Evolutionary conservation across 2,113 vertebrate genomes (phyloP), one percentile per base, ranked within the genome.

Genomic region (Mugil cephalus): DNA sequence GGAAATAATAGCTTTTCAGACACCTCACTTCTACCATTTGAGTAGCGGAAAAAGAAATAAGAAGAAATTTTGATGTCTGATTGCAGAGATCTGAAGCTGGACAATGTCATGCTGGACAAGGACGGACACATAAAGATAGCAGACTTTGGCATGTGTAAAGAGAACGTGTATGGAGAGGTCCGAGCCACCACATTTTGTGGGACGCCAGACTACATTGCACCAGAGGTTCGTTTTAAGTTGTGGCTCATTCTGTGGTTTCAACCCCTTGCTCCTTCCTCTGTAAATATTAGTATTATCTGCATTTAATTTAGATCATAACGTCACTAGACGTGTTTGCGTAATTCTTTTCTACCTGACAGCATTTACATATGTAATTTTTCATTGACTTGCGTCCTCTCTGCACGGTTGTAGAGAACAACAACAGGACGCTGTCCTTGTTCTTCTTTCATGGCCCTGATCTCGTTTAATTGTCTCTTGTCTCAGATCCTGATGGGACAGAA

Each of bases 141-240:
- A 0, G 98, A 99, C 87, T 99, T 99, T 42, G 97, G 98, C 52
- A 99, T 99, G 98, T 99, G 98, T 87, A 99, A 97, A 89, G 98
- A 99, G 87, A 96, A 96, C 0, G 88, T 99, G 19, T 84, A 93
- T 35, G 95, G 93, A 1, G 96, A 97, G 0, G 93, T 81, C 80
- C 93, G 89, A 77, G 96, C 96, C 0, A 96, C 95, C 69, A 99
- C 98, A 1, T 99, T 99, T 90, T 99, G 98, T 2, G 98, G 98
- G 60, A 99, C 98, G 4, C 98, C 98, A 0, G 98, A 99, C 89
- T 99, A 99, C 51, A 99, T 99, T 0, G 98, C 98, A 39, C 98
- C 94, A 18, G 94, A 95, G 93, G 94, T 95, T 61, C 45, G 79
- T 42, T 8, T 70, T 5, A 68, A 4, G 9, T 5, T 19, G 5